Conservation (phyloP, 2,797 vertebrate genomes). For the Rhyacichthys aspro region DNA sequence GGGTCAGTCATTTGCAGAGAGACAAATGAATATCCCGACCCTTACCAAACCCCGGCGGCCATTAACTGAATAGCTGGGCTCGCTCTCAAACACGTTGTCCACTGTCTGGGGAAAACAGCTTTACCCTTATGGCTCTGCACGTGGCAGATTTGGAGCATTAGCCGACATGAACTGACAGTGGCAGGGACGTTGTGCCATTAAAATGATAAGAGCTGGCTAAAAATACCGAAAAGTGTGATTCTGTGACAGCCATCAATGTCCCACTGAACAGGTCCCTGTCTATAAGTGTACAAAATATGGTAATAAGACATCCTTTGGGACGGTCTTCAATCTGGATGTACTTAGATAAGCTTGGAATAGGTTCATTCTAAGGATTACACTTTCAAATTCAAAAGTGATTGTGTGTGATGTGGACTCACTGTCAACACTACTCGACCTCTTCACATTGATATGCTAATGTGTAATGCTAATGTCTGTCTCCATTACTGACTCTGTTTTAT, state of each 20-base stretch:
- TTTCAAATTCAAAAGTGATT: too few species aligned
- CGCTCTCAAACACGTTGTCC: background rate
- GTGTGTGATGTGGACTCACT: too few species aligned
- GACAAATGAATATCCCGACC: slow-evolving; percentile 19
- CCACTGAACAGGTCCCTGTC: background rate
- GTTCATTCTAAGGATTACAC: too few species aligned
- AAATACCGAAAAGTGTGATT: background rate
- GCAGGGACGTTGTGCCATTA: background rate
- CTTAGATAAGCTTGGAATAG: too few species aligned
- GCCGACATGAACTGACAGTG: background rate
- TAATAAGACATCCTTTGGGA: background rate
- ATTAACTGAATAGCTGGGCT: slow-evolving; percentile 29
- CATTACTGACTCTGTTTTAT: too few species aligned
- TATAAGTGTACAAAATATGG: too few species aligned
- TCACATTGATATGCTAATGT: too few species aligned
- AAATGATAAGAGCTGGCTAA: background rate
- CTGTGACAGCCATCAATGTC: background rate
- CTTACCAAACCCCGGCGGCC: slow-evolving; percentile 4
- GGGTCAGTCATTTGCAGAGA: slow-evolving; percentile 37
- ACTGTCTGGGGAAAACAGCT: slow-evolving; percentile 4
- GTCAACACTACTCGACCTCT: too few species aligned
- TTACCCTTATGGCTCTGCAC: background rate
- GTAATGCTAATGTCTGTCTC: too few species aligned
- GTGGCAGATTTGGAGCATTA: background rate
- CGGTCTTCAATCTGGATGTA: background rate